Base-by-base conservation (phyloP, 2,888 invertebrate species). In the Vesta saturnalis region DNA sequence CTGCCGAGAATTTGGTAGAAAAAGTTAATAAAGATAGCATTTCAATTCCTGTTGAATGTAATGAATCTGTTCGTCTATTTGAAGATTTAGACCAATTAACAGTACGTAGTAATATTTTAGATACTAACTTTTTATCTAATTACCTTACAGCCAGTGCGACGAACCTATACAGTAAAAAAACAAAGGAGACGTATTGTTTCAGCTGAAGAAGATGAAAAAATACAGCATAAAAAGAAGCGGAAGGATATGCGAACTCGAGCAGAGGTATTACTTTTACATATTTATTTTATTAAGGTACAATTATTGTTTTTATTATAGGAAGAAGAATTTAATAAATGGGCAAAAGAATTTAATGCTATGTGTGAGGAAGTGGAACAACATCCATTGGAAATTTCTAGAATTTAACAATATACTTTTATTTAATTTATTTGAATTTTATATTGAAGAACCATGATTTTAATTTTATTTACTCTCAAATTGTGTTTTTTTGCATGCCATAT, bases 311-410 rank as follows among this genome's bases (percentile, higher is more conserved):
- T 68, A 60, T 86, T 87, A 72, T 84, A 87, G 87, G 84, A 86
- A 77, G 82, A 85, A 70, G 87, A 86, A 75, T 85, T 82, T 2
- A 85, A 87, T 8, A 84, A 83, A 22, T 88, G 89, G 88, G 87
- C 87, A 0, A 85, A 85, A 0, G 82, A 83, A 35, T 88, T 88
- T 77, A 89, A 89, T 76, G 86, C 87, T 0, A 87, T 88, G 87
- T 88, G 88, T 72, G 86, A 87, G 68, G 88, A 88, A 73, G 80
- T 88, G 30, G 87, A 88, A 2, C 83, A 86, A 0, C 86, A 86
- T 70, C 77, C 82, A 10, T 76, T 88, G 56, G 78, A 85, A 65
- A 81, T 86, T 43, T 87, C 86, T n/a, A 35, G 16, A 61, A 6
- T n/a, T n/a, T n/a, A n/a, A n/a, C n/a, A n/a, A n/a, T 18, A 49